Base-by-base conservation (phyloP, 2,888 invertebrate species). In the Dynastes tityus region DNA sequence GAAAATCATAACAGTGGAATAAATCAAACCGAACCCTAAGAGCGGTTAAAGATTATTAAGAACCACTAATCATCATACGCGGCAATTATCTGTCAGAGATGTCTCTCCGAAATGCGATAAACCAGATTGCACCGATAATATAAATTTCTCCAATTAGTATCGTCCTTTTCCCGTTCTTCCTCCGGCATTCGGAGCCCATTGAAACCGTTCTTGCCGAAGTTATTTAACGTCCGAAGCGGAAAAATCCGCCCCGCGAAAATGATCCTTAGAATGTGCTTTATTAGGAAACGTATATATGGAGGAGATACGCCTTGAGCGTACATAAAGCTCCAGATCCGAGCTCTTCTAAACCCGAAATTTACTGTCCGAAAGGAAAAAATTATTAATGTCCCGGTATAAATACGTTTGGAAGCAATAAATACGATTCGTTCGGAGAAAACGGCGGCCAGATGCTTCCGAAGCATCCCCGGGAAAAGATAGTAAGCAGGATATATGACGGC, bases 331-430 rank as follows among this genome's bases (percentile, higher is more conserved):
- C 51, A 11, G 51, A 22, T 70, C 27, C 13, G 29, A 40, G 51
- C 51, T 70, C 53, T 27, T 53, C 51, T 51, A 70, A 70, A 51
- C 53, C 51, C 68, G 53, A 53, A 70, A 70, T 70, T 70, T 70
- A 70, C 68, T 40, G 76, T 55, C n/a, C 58, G 45, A 58, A 74
- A 53, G 74, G 75, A 75, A 85, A 85, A 85, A 86, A 86, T 86
- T 51, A 70, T 70, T 86, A 86, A 86, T 86, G 86, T 82, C 82
- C 82, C 81, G 83, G 82, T 84, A 84, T 85, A 86, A 86, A 86
- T 86, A 86, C 83, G 85, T 85, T 86, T 83, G 84, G 84, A 82
- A 51, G 83, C 84, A 84, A 84, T 85, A 86, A 86, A 86, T 86
- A 85, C 84, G 83, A 70, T 70, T 53, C 51, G 68, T 70, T 70